phyloP scores from a whole-genome alignment of 2,113 vertebrate genomes.

The Clupea harengus region DNA sequence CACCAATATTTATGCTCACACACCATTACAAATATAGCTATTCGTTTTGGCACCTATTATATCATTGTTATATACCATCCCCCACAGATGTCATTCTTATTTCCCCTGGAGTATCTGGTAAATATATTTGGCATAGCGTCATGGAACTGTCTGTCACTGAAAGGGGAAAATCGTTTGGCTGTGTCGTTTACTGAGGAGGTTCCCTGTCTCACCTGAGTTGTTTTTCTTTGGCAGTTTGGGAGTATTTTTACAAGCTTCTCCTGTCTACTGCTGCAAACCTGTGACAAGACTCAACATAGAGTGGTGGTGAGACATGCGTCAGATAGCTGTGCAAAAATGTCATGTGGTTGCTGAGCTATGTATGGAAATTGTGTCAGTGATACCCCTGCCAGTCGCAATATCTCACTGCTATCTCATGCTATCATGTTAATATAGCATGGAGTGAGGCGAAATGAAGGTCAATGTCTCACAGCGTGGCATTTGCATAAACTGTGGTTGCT shows the following conservation, averaged over 20 bases:
- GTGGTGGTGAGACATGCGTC: slow-evolving; percentile 44
- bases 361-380: slow-evolving; percentile 37
- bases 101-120: not conserved
- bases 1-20: not conserved
- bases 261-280: slow-evolving; percentile 27
- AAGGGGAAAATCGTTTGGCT: slow-evolving; percentile 24
- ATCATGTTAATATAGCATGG: not conserved
- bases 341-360: slow-evolving; percentile 43
- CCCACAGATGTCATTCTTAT: not conserved
- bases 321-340: slow-evolving; percentile 44
- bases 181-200: slow-evolving; percentile 24
- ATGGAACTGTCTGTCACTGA: slow-evolving; percentile 21
- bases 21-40: not conserved
- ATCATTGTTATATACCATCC: not conserved
- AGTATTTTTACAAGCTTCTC: slow-evolving; percentile 40
- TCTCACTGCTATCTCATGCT: slow-evolving; percentile 5
- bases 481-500: not conserved
- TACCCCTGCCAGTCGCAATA: slow-evolving; percentile 28
- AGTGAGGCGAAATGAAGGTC: not conserved
- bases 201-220: slow-evolving; percentile 34
- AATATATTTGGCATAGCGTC: slow-evolving; percentile 28
- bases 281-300: slow-evolving; percentile 47
- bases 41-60: not conserved
- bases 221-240: slow-evolving; percentile 40
- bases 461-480: not conserved